Percentiles rank a stretch among this genome's conserved stretches.
phyloP scores from a whole-genome alignment of 2,797 vertebrate species.

The Oryzias dopingdopingensis region DNA sequence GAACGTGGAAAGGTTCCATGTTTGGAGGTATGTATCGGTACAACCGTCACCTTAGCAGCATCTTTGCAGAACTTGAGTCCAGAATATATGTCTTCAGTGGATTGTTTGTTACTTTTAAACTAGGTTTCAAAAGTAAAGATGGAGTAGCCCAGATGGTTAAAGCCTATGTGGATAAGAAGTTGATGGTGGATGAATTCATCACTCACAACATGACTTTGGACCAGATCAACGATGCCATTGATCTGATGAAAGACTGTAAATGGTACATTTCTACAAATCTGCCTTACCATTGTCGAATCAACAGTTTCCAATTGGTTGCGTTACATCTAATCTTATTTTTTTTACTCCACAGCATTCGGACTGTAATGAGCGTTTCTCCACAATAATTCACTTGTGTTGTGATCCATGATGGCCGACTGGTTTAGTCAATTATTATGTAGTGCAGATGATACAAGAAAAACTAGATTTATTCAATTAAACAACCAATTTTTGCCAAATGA shows the following conservation, averaged over 20 bases:
- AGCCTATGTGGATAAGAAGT: conserved; percentile 82
- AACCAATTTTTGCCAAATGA: too few species aligned
- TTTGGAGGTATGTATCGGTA: conserved; percentile 83
- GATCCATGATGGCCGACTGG: too few species aligned
- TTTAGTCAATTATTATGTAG: too few species aligned
- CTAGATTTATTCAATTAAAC: too few species aligned
- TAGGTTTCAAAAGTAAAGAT: conserved; percentile 81
- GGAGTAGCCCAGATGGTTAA: conserved; percentile 77
- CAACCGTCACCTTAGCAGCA: neutral
- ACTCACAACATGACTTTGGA: conserved; percentile 82
- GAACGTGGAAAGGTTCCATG: conserved; percentile 90
- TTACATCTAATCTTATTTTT: neutral
- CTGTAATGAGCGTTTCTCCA: conserved; percentile 64
- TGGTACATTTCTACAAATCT: conserved; percentile 67
- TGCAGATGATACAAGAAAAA: too few species aligned
- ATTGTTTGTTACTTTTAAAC: neutral
- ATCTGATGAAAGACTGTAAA: conserved; percentile 81
- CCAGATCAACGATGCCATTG: conserved; percentile 83
- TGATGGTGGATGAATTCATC: conserved; percentile 86
- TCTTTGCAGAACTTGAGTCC: neutral
- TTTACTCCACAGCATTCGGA: conserved; percentile 76
- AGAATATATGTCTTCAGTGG: too few species aligned
- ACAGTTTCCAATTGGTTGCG: too few species aligned
- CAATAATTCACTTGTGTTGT: conserved; percentile 15
- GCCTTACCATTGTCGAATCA: neutral